Percentiles rank a stretch among this genome's conserved stretches.
Evolutionary conservation across 1,140 invertebrate genomes (phyloP).

Genomic region (Sarcophaga bullata): DNA sequence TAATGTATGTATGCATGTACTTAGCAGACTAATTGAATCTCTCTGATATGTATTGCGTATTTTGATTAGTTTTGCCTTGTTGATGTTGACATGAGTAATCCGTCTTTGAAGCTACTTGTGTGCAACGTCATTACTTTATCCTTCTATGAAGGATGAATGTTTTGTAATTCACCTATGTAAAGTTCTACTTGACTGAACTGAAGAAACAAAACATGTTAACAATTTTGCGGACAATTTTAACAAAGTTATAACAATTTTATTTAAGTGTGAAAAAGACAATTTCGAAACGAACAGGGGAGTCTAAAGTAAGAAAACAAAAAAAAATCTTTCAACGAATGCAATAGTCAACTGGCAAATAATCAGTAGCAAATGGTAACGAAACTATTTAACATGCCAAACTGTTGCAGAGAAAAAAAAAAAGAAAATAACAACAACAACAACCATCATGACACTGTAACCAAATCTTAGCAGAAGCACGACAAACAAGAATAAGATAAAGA

Average conservation of each 20-base stretch:
- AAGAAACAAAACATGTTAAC: neutral
- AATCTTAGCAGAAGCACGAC: slow-evolving; percentile 15
- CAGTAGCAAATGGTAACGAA: slow-evolving; percentile 8
- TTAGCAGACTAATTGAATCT: too few relatives aligned
- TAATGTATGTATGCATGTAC: too few relatives aligned
- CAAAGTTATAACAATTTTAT: slow-evolving; percentile 34
- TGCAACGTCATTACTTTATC: too few relatives aligned
- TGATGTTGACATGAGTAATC: too few relatives aligned
- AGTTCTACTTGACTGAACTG: too few relatives aligned
- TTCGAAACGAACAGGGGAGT: slow-evolving; percentile 30
- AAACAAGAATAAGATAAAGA: neutral
- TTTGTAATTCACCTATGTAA: neutral
- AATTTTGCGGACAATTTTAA: neutral
- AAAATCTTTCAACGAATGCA: neutral
- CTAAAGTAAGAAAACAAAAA: neutral
- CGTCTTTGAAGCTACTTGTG: too few relatives aligned
- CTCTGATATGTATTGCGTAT: too few relatives aligned
- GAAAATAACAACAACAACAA: slow-evolving; percentile 12
- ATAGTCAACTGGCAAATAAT: slow-evolving; percentile 17
- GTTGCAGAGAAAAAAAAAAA: slow-evolving; percentile 12
- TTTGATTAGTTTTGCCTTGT: too few relatives aligned
- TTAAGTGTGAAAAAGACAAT: slow-evolving; percentile 40
- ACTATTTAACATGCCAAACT: slow-evolving; percentile 26
- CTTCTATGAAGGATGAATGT: too few relatives aligned
- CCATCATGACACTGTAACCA: neutral